Conservation (phyloP, 1,140 invertebrate species). For the Zaprionus kolodkinae region DNA sequence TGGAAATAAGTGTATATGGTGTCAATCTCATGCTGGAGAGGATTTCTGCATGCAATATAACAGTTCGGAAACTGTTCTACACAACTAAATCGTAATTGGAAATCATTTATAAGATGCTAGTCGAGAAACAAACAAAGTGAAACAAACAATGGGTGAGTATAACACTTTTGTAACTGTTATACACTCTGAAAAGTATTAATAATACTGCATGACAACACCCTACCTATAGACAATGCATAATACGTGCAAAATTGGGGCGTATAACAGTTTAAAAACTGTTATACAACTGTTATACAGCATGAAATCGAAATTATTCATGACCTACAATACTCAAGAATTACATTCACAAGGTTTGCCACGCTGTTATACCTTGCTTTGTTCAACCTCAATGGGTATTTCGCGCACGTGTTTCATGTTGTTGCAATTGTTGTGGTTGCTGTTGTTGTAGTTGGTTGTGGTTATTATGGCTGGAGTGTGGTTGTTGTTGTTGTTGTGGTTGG, state of each 20-base stretch:
- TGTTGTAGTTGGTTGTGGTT: conserved; percentile 47
- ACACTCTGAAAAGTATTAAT: not conserved
- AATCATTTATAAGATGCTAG: not conserved
- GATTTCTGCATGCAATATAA: conserved; percentile 7
- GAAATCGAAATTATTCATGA: not conserved
- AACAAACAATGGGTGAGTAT: not conserved
- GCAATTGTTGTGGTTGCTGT: conserved; percentile 46
- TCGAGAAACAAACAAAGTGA: not conserved
- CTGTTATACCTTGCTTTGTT: conserved; percentile 78
- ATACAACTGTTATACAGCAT: not conserved
- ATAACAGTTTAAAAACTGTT: conserved; percentile 1
- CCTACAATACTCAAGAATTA: not conserved
- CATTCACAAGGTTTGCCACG: not conserved
- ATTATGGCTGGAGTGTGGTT: conserved; percentile 33
- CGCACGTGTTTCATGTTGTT: conserved; percentile 72
- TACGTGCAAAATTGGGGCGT: not conserved
- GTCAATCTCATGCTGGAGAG: conserved; percentile 24
- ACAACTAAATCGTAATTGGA: not conserved
- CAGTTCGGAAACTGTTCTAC: conserved; percentile 26
- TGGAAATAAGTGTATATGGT: not conserved
- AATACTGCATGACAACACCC: not conserved
- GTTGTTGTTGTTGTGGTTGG: conserved; percentile 52
- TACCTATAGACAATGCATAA: not conserved
- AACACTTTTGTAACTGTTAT: not conserved
- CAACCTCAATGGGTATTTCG: conserved; percentile 84